Base-by-base conservation (phyloP, 35 echinoderm and acorn worm species). In the Eucidaris tribuloides region DNA sequence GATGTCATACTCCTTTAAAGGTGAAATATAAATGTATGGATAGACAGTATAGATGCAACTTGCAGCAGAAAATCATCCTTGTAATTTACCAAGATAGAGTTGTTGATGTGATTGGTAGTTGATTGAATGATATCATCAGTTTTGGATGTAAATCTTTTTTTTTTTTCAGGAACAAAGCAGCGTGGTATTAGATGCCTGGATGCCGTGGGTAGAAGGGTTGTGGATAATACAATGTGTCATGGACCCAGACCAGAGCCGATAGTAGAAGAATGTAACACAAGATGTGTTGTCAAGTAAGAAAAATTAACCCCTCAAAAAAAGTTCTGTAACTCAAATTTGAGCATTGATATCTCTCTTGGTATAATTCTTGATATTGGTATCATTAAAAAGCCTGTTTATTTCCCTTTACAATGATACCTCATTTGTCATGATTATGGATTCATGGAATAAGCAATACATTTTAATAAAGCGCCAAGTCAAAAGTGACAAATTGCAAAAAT, bases 201-300 rank as follows among this genome's bases (percentile, higher is more conserved):
- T 82, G 62, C 62, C 43, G 57, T 32, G 13, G 83, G 85, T 72
- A 86, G 84, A 45, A 25, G 42, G 22, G 13, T 77, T 34, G 90
- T 92, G 19, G 45, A 79, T 32, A 32, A 71, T 31, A 15, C 39
- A 5, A 45, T 58, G 62, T 92, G 90, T 62, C 28, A 40, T 27
- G 63, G 58, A 0, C 58, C 48, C 29, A 72, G 41, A 65, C 90
- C 90, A 35, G 32, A 58, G 3, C 83, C 83, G 0, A 38, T 92
- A 14, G 50, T 44, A 23, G 42, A 79, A 63, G 65, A 56, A 81
- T 92, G 90, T 42, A 92, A 92, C 65, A 87, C 77, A 46, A 74
- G 80, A 33, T 92, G 90, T 54, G 42, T 22, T 42, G 40, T 92
- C 25, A 59, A 54, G 90, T 92, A 83, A 55, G 90, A 43, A 24